Conservation (phyloP, 2,113 vertebrate genomes). For the Pycnonotus jocosus region DNA sequence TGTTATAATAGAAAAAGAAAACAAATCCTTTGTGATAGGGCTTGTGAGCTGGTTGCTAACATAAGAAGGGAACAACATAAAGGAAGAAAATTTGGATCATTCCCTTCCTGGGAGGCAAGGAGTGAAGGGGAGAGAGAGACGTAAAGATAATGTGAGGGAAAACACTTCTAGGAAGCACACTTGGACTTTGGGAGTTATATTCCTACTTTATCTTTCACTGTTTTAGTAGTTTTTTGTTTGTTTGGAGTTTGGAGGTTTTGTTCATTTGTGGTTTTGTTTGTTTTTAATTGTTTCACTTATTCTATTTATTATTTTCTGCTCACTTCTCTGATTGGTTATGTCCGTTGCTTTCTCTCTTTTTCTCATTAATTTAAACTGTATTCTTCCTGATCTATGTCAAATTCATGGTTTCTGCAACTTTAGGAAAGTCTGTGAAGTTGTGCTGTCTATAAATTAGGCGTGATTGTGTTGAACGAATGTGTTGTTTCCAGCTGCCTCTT, state of each 20-base stretch:
- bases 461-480: background rate
- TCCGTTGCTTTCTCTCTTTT: background rate
- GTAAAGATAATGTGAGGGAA: background rate
- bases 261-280: background rate
- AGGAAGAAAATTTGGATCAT: background rate
- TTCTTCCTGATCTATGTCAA: background rate
- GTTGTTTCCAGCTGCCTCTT: background rate
- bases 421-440: background rate
- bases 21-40: background rate
- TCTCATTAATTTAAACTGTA: background rate
- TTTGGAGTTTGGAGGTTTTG: background rate
- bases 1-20: background rate
- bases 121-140: background rate
- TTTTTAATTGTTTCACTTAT: background rate
- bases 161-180: background rate
- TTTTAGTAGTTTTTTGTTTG: background rate
- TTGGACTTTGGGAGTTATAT: background rate
- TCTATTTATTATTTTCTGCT: background rate
- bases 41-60: background rate
- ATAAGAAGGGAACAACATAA: background rate
- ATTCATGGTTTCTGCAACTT: background rate
- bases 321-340: background rate
- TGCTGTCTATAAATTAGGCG: background rate
- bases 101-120: background rate
- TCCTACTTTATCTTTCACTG: background rate